Base-by-base conservation (phyloP, 2,113 vertebrate species). In the Eublepharis macularius region DNA sequence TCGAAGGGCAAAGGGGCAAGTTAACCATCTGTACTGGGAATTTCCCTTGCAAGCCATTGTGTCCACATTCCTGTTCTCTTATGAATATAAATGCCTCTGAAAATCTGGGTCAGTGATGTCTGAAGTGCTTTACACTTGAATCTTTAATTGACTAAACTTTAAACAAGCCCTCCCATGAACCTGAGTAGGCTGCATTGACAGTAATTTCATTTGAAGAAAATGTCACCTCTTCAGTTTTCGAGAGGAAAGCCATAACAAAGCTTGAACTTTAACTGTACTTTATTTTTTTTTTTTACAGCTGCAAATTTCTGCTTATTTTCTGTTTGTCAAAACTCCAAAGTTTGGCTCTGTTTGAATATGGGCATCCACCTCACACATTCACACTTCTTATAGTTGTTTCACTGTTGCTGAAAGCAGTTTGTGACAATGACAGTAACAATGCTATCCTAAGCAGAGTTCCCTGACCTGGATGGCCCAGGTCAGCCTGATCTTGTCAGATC, bases 101-200 rank as follows among this genome's bases (percentile, higher is more conserved):
- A 83, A 94, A 94, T 93, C 91, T 94, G 81, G 93, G 94, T 94
- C 94, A 94, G 89, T 92, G 89, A 93, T 90, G 82, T 93, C 87
- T 90, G 90, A 94, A 94, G 93, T 91, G 92, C 90, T 92, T 92
- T 86, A 92, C 88, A 78, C 88, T 92, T 0, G 29, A 88, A 89
- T 94, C 93, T 93, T 93, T 94, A 94, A 94, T 94, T 94, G 93
- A 92, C 94, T 91, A 92, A 94, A 93, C 82, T 95, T 95, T 91
- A 92, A 94, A 78, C 91, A 92, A 76, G 79, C 51, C 82, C 85
- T 92, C 93, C 84, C 88, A 60, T 94, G 92, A 94, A 92, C 86
- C 88, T 93, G 80, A 85, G 87, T 76, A 49, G 82, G 74, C 69
- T 88, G 45, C 92, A 89, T 86, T 89, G 91, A 92, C 82, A 90